Evolutionary conservation across 1,140 invertebrate species (phyloP), one percentile per base, ranked within the genome.

Genomic region (Zaprionus ornatus): DNA sequence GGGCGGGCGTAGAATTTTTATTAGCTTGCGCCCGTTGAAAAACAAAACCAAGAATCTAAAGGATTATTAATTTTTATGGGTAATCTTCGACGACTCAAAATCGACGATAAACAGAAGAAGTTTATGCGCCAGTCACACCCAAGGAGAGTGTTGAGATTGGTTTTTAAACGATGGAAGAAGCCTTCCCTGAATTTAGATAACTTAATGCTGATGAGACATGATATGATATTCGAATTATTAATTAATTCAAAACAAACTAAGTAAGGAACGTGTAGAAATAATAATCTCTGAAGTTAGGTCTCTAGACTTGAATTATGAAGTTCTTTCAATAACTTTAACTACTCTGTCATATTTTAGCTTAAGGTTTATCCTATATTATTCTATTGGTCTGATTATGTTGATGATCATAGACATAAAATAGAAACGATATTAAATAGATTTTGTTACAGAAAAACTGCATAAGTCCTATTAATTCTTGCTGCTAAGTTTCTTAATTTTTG

Each of bases 11-110:
- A 55, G 72, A 86, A 77, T 82, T 81, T 85, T 86, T 68, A 85
- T 85, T 72, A 66, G 29, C 74, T 15, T 40, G 12, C 35, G 17
- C 32, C 25, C 65, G 65, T 23, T 45, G 56, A 54, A 23, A 15
- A 40, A 52, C 19, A 62, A 63, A 69, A 59, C 45, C 25, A 73
- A 61, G 17, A 55, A 64, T 40, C 29, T 32, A 66, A 80, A 79
- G 70, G 78, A 85, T 74, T 79, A 75, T 80, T 76, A 77, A 82
- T 60, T 92, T 91, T 78, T 67, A 72, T 90, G 54, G 50, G 19
- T 60, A 61, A 32, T 27, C 32, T 45, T n/a, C 2, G n/a, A 17
- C 29, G 29, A 3, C 60, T 35, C 15, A 77, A 73, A 54, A 61
- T 13, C 15, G 19, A 23, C 50, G 37, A 81, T 66, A 74, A 45